phyloP scores from a whole-genome alignment of 2,888 invertebrate species.

The Thelaira solivaga region DNA sequence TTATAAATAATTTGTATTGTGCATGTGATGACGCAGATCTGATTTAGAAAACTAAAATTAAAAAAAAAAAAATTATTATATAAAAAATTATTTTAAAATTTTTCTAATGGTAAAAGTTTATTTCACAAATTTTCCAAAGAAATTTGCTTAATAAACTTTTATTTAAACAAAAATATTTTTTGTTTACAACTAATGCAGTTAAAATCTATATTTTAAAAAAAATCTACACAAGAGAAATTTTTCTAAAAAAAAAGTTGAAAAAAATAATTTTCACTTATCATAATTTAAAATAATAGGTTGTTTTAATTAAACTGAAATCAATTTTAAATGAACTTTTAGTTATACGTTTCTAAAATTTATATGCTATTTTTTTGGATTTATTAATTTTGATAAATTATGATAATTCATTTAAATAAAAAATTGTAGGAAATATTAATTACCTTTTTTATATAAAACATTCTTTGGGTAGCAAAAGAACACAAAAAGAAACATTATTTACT shows the following conservation, averaged over 20 bases:
- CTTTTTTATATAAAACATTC: slow-evolving; percentile 29
- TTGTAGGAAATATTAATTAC: slow-evolving; percentile 29
- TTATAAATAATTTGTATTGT: slow-evolving; percentile 41
- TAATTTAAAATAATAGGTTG: too few relatives aligned
- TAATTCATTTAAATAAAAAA: background rate
- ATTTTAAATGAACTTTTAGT: too few relatives aligned
- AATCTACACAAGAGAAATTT: too few relatives aligned
- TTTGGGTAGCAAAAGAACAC: slow-evolving; percentile 34
- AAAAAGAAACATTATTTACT: slow-evolving; percentile 46
- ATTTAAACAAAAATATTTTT: background rate
- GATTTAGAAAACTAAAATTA: slow-evolving; percentile 54
- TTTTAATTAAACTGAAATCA: too few relatives aligned
- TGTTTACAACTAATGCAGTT: too few relatives aligned
- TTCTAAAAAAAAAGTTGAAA: too few relatives aligned
- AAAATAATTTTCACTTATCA: too few relatives aligned
- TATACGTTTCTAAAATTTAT: too few relatives aligned
- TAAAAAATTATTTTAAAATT: background rate
- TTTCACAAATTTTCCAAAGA: background rate
- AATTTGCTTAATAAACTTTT: background rate
- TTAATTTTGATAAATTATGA: slow-evolving; percentile 6
- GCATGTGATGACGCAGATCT: slow-evolving; percentile 52
- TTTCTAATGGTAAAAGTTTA: background rate
- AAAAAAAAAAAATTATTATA: background rate
- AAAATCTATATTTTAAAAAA: too few relatives aligned
- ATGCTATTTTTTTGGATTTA: too few relatives aligned